Percentiles rank a stretch among this genome's conserved stretches.
Conservation (phyloP, 2,113 vertebrate genomes). For the Merops nubicus region DNA sequence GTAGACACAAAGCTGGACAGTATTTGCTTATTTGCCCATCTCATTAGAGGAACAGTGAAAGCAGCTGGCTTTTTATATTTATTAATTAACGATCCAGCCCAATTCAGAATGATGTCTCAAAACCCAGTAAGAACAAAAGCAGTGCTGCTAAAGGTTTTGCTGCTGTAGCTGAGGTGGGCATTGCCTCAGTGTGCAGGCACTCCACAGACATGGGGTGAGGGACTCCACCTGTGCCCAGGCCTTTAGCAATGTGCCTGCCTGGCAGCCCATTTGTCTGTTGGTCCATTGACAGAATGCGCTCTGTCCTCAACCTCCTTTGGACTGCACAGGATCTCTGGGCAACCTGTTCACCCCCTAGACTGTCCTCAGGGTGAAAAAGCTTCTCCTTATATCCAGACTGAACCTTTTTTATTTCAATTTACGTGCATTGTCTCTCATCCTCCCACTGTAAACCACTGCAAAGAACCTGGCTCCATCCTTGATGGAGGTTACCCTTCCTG, state of each 20-base stretch:
- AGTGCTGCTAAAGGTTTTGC: neutral
- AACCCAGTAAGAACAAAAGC: neutral
- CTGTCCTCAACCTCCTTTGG: neutral
- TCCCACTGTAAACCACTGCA: neutral
- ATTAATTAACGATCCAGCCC: neutral
- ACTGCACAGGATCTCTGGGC: neutral
- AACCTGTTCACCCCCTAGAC: neutral
- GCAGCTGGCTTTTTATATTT: neutral
- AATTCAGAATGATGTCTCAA: neutral
- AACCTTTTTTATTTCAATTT: neutral
- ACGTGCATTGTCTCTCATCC: neutral
- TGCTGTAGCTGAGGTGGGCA: neutral
- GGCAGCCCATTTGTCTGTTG: neutral
- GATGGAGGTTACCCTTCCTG: neutral
- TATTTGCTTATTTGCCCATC: neutral
- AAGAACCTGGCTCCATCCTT: neutral
- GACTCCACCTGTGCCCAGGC: neutral
- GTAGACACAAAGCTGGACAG: neutral
- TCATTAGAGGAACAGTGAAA: neutral
- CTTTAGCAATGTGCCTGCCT: neutral
- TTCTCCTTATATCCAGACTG: neutral
- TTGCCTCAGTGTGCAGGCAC: neutral
- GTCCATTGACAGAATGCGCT: neutral
- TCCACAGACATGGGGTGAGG: neutral
- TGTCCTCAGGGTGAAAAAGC: neutral